Evolutionary conservation across 2,113 vertebrate genomes (phyloP), one percentile per base, ranked within the genome.

Genomic region (Verasper variegatus): DNA sequence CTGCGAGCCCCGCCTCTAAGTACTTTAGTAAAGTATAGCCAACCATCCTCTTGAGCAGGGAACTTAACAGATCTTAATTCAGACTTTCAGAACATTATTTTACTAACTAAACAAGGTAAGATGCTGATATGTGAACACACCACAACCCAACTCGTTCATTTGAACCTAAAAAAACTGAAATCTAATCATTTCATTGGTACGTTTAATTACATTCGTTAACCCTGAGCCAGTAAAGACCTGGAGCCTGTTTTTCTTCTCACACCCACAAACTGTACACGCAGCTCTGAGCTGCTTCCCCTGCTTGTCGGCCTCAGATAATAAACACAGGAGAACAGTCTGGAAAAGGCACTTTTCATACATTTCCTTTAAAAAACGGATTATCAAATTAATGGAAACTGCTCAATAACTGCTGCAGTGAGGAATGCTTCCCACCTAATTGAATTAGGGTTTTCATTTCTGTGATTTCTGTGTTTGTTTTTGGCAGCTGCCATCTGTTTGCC

Each of bases 401-500:
- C 86, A 88, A 76, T 90, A 92, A 86, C 64, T 81, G 84, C 82
- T 82, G 81, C 80, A 60, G 77, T 60, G 82, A 92, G 76, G 68
- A 93, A 92, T 81, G 75, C 84, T 92, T 92, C 78, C 84, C 83
- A 74, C 81, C 77, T 92, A 93, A 94, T 93, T 95, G 85, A 94
- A 94, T 93, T 92, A 92, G 81, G 86, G 76, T 81, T 90, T 90
- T 88, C 81, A 78, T 92, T 91, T 86, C 73, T 89, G 74, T 91
- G 80, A 84, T 93, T 86, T 89, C 87, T 87, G 56, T 89, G 80
- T 89, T 89, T 90, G 90, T 91, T 88, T 93, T 93, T 91, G 89
- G 92, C 88, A 89, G 86, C 88, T 87, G 89, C 91, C 93, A 94
- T 92, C 93, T 94, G 93, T 92, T 92, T 91, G 88, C 91, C 80